Conservation (phyloP, 2,113 vertebrate genomes). For the Emydura subglobosa region DNA sequence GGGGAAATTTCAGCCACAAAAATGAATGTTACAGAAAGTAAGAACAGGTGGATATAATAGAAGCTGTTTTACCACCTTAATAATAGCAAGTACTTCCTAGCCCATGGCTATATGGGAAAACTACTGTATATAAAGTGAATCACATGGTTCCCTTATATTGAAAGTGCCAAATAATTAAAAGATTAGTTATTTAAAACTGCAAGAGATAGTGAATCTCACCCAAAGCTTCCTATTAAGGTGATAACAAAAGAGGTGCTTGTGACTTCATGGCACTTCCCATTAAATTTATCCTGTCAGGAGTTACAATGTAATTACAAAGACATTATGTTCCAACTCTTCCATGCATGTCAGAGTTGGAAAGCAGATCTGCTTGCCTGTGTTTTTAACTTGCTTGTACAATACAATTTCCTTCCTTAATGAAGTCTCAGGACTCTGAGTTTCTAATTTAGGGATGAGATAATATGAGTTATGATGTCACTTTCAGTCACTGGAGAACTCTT, state of each 20-base stretch:
- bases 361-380: conserved; percentile 39
- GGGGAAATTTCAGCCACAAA: neutral
- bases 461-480: conserved; percentile 65
- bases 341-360: conserved; percentile 43
- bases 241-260: conserved; percentile 13
- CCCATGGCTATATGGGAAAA: neutral
- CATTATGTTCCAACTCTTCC: conserved; percentile 38
- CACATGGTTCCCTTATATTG: neutral
- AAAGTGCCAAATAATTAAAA: neutral
- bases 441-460: conserved; percentile 71
- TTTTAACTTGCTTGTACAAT: conserved; percentile 43
- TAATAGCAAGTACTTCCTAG: neutral
- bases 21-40: neutral
- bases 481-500: conserved; percentile 58
- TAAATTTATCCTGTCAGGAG: conserved; percentile 32
- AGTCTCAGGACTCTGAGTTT: conserved; percentile 55
- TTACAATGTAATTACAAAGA: conserved; percentile 13
- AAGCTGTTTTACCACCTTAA: neutral
- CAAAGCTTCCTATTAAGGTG: neutral
- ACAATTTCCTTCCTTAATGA: conserved; percentile 72
- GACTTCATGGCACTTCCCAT: neutral
- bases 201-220: neutral
- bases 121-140: neutral
- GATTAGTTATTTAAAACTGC: neutral
- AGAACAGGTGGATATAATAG: neutral